Conservation (phyloP, 2,888 invertebrate species). For the Scaeva pyrastri region DNA sequence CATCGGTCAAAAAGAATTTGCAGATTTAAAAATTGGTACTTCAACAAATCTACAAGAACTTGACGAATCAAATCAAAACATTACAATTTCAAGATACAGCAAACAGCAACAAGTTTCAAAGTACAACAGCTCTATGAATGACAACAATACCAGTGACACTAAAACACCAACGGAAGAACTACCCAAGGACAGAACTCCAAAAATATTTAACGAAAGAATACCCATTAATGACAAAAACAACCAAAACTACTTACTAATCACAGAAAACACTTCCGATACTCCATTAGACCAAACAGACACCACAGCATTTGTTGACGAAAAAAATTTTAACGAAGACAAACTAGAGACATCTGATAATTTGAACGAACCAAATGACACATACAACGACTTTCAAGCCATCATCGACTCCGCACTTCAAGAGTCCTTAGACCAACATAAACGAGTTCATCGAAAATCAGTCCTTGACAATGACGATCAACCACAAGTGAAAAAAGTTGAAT, state of each 20-base stretch:
- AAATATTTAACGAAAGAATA: not conserved
- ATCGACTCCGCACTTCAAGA: constrained; percentile 61
- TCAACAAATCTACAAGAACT: not conserved
- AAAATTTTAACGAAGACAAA: not conserved
- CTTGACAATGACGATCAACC: not conserved
- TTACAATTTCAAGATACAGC: not conserved
- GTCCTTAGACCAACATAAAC: constrained; percentile 45
- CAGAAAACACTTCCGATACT: not conserved
- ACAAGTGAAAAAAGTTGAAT: constrained; percentile 41
- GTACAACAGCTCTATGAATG: not conserved
- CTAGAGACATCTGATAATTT: constrained; percentile 14
- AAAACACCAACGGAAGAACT: too few species aligned
- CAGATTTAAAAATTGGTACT: not conserved
- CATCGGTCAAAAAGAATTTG: not conserved
- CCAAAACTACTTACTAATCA: not conserved
- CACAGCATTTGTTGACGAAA: not conserved
- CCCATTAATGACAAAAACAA: not conserved
- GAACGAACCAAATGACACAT: constrained; percentile 19
- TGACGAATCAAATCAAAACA: not conserved
- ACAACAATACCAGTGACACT: not conserved
- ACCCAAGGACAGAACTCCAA: not conserved
- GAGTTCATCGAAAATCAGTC: constrained; percentile 50
- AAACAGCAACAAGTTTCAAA: not conserved
- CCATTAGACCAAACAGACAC: not conserved
- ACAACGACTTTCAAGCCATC: constrained; percentile 59